phyloP scores from a whole-genome alignment of 1,140 invertebrate genomes.

The Battus philenor region DNA sequence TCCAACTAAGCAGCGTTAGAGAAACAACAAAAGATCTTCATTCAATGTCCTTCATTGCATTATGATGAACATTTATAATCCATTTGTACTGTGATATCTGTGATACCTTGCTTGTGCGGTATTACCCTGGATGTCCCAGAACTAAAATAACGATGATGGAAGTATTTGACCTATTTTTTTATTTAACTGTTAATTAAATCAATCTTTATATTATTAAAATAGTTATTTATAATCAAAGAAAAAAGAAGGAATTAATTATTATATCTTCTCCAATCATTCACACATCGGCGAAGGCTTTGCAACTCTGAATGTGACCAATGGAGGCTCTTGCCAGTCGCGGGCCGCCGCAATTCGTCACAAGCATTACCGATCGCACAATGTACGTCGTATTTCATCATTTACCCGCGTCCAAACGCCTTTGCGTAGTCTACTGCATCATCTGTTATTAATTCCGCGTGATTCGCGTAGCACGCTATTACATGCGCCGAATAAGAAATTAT shows the following conservation, averaged over 20 bases:
- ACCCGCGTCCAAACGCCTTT: constrained; percentile 1
- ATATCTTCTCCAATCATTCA: constrained; percentile 5
- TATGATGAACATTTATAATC: no score
- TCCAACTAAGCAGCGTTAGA: no score
- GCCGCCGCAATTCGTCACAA: constrained; percentile 17
- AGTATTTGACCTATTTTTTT: no score
- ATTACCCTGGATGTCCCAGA: no score
- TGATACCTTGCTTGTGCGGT: no score
- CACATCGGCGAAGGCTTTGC: constrained; percentile 1
- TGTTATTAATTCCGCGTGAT: constrained; percentile 9
- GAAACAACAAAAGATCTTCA: no score
- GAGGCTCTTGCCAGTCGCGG: constrained; percentile 11
- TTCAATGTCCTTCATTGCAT: no score
- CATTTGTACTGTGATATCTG: no score
- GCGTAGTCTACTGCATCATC: constrained; percentile 9
- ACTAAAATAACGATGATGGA: no score
- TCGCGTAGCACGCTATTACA: neutral
- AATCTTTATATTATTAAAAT: no score
- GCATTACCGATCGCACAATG: constrained; percentile 13
- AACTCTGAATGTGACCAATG: constrained; percentile 17
- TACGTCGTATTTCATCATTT: constrained; percentile 14
- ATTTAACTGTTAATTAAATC: no score
- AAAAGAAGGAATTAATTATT: no score
- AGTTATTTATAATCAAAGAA: neutral
- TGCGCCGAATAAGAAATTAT: constrained; percentile 4